phyloP scores from a whole-genome alignment of 2,888 invertebrate genomes.

The Gortyna flavago region DNA sequence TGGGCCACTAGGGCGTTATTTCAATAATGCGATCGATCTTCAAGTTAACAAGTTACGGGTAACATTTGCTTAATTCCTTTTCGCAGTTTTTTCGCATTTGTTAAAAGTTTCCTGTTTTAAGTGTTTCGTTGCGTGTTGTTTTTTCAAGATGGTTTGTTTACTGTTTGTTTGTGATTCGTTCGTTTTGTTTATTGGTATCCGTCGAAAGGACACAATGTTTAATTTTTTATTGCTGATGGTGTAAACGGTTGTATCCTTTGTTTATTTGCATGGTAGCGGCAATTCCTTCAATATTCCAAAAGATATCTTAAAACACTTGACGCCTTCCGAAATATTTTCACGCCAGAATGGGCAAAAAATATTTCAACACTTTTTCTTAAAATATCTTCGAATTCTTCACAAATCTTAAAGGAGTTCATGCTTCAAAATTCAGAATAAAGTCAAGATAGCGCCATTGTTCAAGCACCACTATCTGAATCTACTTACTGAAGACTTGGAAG shows the following conservation, averaged over 20 bases:
- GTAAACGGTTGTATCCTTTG: not conserved
- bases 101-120: conserved; percentile 16
- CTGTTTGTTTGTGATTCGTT: conserved; percentile 1
- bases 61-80: conserved; percentile 35
- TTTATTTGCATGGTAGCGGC: not conserved
- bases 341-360: conserved; percentile 26
- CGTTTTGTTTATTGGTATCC: conserved; percentile 3
- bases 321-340: conserved; percentile 30
- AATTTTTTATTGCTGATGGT: not conserved
- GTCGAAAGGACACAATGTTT: not conserved
- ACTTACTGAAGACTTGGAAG: conserved; percentile 72
- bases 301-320: conserved; percentile 16
- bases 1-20: conserved; percentile 51
- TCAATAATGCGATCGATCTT: conserved; percentile 65
- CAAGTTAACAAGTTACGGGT: conserved; percentile 33
- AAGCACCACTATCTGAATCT: conserved; percentile 73
- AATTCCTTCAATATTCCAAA: conserved; percentile 3
- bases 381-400: conserved; percentile 55
- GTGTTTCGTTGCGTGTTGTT: conserved; percentile 34
- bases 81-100: conserved; percentile 26
- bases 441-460: conserved; percentile 74
- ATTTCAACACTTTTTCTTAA: conserved; percentile 40
- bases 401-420: conserved; percentile 65
- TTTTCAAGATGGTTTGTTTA: conserved; percentile 9
- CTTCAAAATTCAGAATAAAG: conserved; percentile 70